Evolutionary conservation across 2,113 vertebrate species (phyloP).

Genomic region (Anguilla rostrata): DNA sequence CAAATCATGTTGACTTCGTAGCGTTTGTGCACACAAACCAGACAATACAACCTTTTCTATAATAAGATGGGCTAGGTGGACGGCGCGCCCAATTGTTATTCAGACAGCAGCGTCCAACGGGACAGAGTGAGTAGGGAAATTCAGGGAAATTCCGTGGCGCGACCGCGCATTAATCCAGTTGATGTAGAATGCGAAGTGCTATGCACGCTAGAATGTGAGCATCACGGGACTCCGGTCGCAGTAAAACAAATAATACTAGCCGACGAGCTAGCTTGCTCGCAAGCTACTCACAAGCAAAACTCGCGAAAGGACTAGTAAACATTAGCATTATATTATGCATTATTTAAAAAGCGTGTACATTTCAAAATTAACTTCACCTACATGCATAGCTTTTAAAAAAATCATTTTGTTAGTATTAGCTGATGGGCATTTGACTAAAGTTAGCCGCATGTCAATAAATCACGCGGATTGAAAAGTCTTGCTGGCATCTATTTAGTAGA

Average conservation of each 20-base stretch:
- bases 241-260: neutral
- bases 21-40: neutral
- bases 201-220: neutral
- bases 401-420: no score
- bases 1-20: neutral
- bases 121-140: neutral
- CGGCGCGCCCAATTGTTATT: neutral
- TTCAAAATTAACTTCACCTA: no score
- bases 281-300: neutral
- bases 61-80: neutral
- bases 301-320: neutral
- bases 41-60: neutral
- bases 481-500: no score
- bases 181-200: neutral
- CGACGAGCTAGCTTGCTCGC: neutral
- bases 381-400: no score
- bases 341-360: no score
- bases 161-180: conserved; percentile 18
- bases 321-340: no score
- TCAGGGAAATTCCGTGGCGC: conserved; percentile 11
- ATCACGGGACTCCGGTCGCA: conserved; percentile 38
- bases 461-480: no score
- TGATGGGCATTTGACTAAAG: no score
- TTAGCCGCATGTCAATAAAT: no score
- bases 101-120: neutral